These are phyloP conservation scores for Scomber japonicus DNA, from an alignment of 2,113 vertebrate species.

Conservation along the genomic window DNA sequence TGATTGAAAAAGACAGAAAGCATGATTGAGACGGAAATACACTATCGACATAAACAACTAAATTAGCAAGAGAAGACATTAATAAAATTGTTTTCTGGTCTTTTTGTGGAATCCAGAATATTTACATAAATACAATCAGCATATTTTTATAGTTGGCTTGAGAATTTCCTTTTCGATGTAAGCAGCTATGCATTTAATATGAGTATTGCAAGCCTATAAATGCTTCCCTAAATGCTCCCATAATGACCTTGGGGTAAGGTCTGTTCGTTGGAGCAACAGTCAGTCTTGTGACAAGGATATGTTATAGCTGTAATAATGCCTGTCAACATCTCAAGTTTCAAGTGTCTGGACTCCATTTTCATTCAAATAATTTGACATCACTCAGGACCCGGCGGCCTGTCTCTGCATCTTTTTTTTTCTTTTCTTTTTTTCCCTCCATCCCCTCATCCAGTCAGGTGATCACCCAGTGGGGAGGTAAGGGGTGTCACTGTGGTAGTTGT, in stretches of 20 bases:
- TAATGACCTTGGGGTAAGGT: conserved; percentile 51
- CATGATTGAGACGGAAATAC: conserved; percentile 72
- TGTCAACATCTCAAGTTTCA: conserved; percentile 50
- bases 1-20: conserved; percentile 71
- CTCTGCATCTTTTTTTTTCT: conserved; percentile 20
- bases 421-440: not conserved
- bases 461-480: conserved; percentile 98
- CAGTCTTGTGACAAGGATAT: conserved; percentile 60
- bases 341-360: conserved; percentile 61
- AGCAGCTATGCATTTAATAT: conserved; percentile 76
- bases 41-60: conserved; percentile 68
- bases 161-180: conserved; percentile 62
- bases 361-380: conserved; percentile 84
- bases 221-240: conserved; percentile 66
- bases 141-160: conserved; percentile 67
- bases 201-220: conserved; percentile 68
- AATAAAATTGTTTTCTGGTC: conserved; percentile 70
- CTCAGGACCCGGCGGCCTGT: conserved; percentile 77
- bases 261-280: conserved; percentile 54
- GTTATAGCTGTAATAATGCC: conserved; percentile 61
- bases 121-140: conserved; percentile 81
- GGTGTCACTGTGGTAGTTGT: conserved; percentile 99
- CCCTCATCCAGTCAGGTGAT: conserved; percentile 55
- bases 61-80: conserved; percentile 68
- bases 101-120: conserved; percentile 63